These are phyloP conservation scores for Lycia hirtaria DNA, from an alignment of 2,888 invertebrate species.

Conservation along the genomic window DNA sequence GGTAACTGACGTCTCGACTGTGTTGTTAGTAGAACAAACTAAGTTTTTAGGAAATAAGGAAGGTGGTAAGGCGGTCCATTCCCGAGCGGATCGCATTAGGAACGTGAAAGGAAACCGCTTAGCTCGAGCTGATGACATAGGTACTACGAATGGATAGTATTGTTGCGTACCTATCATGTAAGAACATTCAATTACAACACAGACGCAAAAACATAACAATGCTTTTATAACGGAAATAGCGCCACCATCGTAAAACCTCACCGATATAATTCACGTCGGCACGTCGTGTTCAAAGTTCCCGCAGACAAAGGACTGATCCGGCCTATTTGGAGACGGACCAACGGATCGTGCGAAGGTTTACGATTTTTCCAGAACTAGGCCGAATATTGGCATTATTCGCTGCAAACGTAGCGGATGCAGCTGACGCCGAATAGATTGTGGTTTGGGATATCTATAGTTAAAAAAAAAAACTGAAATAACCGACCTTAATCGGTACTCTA, in stretches of 20 bases:
- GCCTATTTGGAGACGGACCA: constrained; percentile 50
- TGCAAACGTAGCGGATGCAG: background rate
- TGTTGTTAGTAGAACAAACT: too few relatives aligned
- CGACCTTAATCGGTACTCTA: too few relatives aligned
- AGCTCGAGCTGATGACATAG: too few relatives aligned
- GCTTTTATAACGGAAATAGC: background rate
- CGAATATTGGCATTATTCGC: constrained; percentile 12
- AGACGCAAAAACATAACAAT: background rate
- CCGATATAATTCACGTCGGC: constrained; percentile 37
- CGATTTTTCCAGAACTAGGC: constrained; percentile 16
- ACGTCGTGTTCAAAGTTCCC: constrained; percentile 24
- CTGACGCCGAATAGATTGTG: background rate
- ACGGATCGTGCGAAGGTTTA: constrained; percentile 9
- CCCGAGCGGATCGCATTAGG: too few relatives aligned
- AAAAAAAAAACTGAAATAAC: background rate
- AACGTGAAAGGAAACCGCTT: too few relatives aligned
- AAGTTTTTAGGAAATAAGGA: too few relatives aligned
- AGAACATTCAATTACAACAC: background rate
- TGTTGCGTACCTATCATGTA: too few relatives aligned
- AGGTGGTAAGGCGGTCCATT: too few relatives aligned
- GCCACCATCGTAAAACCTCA: background rate
- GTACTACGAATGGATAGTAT: too few relatives aligned
- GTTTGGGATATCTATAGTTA: background rate
- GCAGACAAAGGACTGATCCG: constrained; percentile 45
- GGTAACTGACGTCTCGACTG: too few relatives aligned